Evolutionary conservation across 2,888 invertebrate genomes (phyloP), one percentile per base, ranked within the genome.

Genomic region (Tolmerus cingulatus): DNA sequence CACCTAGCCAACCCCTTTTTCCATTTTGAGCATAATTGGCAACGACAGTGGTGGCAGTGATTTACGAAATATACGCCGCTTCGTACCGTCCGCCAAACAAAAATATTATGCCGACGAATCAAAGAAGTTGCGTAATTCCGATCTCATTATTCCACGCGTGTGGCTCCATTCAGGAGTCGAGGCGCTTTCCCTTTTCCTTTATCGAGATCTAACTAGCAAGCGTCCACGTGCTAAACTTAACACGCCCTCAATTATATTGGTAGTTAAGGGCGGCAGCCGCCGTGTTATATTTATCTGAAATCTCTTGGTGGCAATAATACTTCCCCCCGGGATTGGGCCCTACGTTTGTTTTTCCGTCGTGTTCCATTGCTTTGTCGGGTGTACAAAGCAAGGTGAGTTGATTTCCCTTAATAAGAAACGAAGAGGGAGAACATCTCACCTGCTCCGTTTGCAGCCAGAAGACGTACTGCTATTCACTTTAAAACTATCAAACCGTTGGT

Each of bases 131-230:
- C 77, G 77, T 86, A 86, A 86, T 86, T 86, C 23, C 78, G 57
- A 86, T 86, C 86, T 86, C 86, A 86, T 86, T 78, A 86, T 86
- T 86, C 86, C 86, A 86, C 86, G 55, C 86, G 86, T 86, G 86
- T 78, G 78, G 78, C 40, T 86, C 27, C 57, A 86, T 86, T 86
- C 40, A 85, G 43, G 66, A 82, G 19, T n/a, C 57, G 78, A 74
- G 66, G 82, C 34, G 37, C 34, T 57, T 34, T 82, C 82, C 82
- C 82, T 82, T 57, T 34, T 12, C 34, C 57, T 82, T 82, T 66
- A 82, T 82, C 55, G 57, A 34, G 23, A 82, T 82, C 82, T 66
- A 82, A 82, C 82, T 82, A 57, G 82, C 40, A 23, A 37, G 30
- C 79, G 82, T 66, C 37, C 82, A 82, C 82, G 82, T 82, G 82